Base-by-base conservation (phyloP, 2,797 vertebrate species). In the Protosalanx chinensis region DNA sequence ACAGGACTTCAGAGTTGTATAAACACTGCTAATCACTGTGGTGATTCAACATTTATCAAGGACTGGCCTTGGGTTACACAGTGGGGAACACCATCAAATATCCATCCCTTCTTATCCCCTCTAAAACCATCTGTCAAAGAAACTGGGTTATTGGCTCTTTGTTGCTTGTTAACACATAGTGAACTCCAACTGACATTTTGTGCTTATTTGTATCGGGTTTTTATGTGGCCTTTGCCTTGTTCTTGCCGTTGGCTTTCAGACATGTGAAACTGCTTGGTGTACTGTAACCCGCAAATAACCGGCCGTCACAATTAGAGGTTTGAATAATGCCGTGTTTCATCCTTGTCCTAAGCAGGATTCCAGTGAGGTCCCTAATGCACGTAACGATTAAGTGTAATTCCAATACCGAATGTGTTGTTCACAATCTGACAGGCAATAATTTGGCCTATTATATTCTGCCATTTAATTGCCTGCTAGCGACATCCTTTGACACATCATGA, bases 361-460 rank as follows among this genome's bases (percentile, higher is more conserved):
- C 94, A 95, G 94, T 95, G 94, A 95, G 94, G 93, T 95, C 94
- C 94, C 94, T 95, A 96, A 95, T 95, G 94, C 93, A 95, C 93
- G 93, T 95, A 94, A 95, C 95, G 94, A 95, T 95, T 95, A 95
- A 95, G 94, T 95, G 94, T 95, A 95, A 95, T 94, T 95, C 94
- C 95, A 95, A 95, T 94, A 95, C 95, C 94, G 95, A 96, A 93
- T 95, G 93, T 95, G 95, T 96, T 96, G 95, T 96, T 96, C 93
- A 93, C 94, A 95, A 95, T 93, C 94, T 95, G 94, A 95, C 95
- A 96, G 94, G 94, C 94, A 94, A 95, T 96, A 95, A 96, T 96
- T 95, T 95, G 92, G 91, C 93, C 95, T 95, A 96, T 96, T 95
- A 96, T 95, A 96, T 95, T 96, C 93, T 95, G 94, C 94, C 94